These are phyloP conservation scores for Brachirus orientalis DNA, from an alignment of 2,113 vertebrate species.

Conservation along the genomic window DNA sequence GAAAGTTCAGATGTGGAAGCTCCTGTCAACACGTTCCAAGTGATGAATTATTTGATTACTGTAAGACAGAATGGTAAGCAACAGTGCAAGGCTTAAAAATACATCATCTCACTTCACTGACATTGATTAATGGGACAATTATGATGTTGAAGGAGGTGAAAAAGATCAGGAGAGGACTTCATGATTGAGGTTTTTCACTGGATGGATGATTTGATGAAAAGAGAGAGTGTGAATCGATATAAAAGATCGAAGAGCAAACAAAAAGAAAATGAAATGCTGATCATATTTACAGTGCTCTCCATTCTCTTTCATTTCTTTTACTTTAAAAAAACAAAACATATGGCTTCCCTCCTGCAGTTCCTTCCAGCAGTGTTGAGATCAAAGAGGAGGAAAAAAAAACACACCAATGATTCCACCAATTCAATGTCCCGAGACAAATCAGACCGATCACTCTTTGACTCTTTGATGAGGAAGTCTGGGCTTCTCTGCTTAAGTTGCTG, in stretches of 20 bases:
- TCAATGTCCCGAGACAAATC: too few relatives aligned
- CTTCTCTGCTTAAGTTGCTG: too few relatives aligned
- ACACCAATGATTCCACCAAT: too few relatives aligned
- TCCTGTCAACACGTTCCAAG: too few relatives aligned
- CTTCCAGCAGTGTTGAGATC: too few relatives aligned
- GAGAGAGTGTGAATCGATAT: constrained; percentile 10
- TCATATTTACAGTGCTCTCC: constrained; percentile 6
- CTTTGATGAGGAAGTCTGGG: too few relatives aligned
- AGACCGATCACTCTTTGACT: too few relatives aligned
- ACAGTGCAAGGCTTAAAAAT: constrained; percentile 15
- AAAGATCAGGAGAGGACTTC: background rate
- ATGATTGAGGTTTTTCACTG: constrained; percentile 5
- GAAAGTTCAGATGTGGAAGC: background rate
- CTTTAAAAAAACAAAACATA: too few relatives aligned
- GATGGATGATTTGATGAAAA: constrained; percentile 19
- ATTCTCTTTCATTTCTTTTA: background rate
- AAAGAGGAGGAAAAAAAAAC: too few relatives aligned
- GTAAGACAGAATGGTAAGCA: constrained; percentile 2
- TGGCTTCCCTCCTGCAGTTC: too few relatives aligned
- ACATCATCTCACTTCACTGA: constrained; percentile 8
- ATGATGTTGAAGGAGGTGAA: constrained; percentile 6
- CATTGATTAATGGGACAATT: constrained; percentile 22
- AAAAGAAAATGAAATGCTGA: constrained; percentile 6
- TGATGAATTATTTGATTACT: constrained; percentile 32
- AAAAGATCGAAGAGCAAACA: background rate